Evolutionary conservation across 2,888 invertebrate genomes (phyloP).

Genomic region (Caenorhabditis sp.): DNA sequence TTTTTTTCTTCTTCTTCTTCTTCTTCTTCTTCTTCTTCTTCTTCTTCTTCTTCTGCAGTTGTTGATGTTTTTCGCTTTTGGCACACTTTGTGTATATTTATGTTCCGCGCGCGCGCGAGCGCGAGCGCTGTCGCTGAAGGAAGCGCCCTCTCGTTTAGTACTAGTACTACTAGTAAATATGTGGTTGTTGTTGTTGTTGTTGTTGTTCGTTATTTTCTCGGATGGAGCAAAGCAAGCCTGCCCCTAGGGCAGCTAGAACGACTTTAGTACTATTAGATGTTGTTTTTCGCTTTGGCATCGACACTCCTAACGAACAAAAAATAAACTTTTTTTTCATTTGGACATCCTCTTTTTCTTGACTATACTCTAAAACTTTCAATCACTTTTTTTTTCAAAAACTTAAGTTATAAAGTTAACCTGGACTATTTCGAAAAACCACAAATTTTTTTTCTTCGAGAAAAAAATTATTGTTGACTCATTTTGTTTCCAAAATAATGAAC

Average conservation of each 20-base stretch:
- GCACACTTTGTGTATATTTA: conserved; percentile 27
- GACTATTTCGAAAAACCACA: no score
- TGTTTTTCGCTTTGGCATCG: background rate
- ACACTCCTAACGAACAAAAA: background rate
- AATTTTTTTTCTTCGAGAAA: no score
- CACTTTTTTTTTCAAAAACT: no score
- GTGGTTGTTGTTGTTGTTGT: conserved; percentile 14
- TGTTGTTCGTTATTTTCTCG: conserved; percentile 21
- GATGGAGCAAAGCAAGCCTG: background rate
- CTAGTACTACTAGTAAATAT: conserved; percentile 1
- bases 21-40: conserved; percentile 9
- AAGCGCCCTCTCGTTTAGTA: conserved; percentile 1
- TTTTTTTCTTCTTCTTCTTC: conserved; percentile 13
- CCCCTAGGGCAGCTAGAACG: background rate
- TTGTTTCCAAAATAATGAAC: no score
- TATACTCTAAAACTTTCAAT: no score
- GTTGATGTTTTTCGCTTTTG: conserved; percentile 48
- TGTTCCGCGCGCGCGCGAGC: background rate
- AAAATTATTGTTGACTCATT: no score
- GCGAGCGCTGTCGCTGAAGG: background rate
- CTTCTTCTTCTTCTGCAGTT: conserved; percentile 17
- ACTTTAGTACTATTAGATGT: background rate
- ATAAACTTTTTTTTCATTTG: background rate
- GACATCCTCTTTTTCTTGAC: background rate
- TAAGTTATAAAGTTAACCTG: no score